Evolutionary conservation across 2,888 invertebrate species (phyloP), one percentile per base, ranked within the genome.

Genomic region (Oxyteleia sp.): DNA sequence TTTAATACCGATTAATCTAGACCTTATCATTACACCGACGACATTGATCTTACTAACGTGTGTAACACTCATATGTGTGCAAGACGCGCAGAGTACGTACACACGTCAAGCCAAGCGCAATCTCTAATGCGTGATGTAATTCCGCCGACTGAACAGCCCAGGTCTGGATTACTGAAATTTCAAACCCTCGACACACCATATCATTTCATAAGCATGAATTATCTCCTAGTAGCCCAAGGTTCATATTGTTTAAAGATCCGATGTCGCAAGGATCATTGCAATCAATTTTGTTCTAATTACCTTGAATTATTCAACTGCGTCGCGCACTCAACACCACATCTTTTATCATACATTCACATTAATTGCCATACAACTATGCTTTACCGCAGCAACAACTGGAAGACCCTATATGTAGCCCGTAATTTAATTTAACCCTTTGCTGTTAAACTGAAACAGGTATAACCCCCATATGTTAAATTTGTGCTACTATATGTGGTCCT

Each of bases 91-190:
- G n/a, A n/a, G n/a, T n/a, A n/a, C n/a, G 18, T 26, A 68, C 59
- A 49, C 57, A 59, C 41, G 41, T 15, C 18, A 61, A 61, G n/a
- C 20, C 18, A 18, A 47, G 53, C 59, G 61, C 41, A 57, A 68
- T 49, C 59, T 53, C 57, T 51, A 51, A 66, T 51, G 51, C 72
- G 55, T 81, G 74, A 81, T 74, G 81, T 74, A 81, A 81, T 63
- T 38, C 55, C 64, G 47, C 59, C 49, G 45, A 13, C 59, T 45
- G 63, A 43, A 8, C 64, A 57, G 47, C 7, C 23, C 80, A 72
- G 72, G 66, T 45, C 68, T 63, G 74, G 68, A 74, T 81, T 74
- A 81, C 74, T 74, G 74, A 81, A 74, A 81, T 74, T 81, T 74
- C 53, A 81, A 68, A 81, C 81, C 81, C 81, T 26, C 66, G 78